phyloP scores from a whole-genome alignment of 92 coral and sea anemone species.

The Nematostella vectensis region DNA sequence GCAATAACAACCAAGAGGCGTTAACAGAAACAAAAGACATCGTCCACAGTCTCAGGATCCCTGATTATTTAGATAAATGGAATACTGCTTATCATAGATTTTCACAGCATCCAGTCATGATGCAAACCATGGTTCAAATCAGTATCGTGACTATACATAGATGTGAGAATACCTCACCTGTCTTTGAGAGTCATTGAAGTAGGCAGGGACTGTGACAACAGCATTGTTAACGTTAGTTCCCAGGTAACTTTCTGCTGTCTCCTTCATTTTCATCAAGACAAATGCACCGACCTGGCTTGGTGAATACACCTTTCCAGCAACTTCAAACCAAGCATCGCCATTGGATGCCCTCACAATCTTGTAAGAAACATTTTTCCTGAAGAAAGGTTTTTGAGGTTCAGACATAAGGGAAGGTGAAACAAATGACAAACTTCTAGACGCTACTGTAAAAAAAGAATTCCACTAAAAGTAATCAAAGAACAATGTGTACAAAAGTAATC shows the following conservation, averaged over 20 bases:
- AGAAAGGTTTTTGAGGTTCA: slow-evolving; percentile 8
- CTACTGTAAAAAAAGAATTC: neutral
- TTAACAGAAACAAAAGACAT: neutral
- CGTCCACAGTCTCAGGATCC: no score
- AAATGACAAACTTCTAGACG: no score
- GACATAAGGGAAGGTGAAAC: no score
- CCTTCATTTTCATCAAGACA: slow-evolving; percentile 88
- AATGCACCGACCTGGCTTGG: slow-evolving; percentile 98
- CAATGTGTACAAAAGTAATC: no score
- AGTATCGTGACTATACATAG: no score
- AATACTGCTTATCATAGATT: no score
- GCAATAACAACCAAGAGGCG: neutral
- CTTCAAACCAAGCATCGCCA: slow-evolving; percentile 98
- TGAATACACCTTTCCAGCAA: slow-evolving; percentile 82
- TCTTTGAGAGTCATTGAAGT: slow-evolving; percentile 93
- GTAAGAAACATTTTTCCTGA: slow-evolving; percentile 55
- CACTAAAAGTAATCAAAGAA: no score
- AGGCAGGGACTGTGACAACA: slow-evolving; percentile 88
- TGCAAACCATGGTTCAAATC: no score
- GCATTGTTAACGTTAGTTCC: slow-evolving; percentile 84
- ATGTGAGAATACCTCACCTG: slow-evolving; percentile 56
- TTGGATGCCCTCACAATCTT: slow-evolving; percentile 82
- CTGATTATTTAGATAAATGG: no score
- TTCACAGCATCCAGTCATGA: no score
- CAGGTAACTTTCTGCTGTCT: slow-evolving; percentile 80